Evolutionary conservation across 2,113 vertebrate genomes (phyloP).

Genomic region (Xyrauchen texanus): DNA sequence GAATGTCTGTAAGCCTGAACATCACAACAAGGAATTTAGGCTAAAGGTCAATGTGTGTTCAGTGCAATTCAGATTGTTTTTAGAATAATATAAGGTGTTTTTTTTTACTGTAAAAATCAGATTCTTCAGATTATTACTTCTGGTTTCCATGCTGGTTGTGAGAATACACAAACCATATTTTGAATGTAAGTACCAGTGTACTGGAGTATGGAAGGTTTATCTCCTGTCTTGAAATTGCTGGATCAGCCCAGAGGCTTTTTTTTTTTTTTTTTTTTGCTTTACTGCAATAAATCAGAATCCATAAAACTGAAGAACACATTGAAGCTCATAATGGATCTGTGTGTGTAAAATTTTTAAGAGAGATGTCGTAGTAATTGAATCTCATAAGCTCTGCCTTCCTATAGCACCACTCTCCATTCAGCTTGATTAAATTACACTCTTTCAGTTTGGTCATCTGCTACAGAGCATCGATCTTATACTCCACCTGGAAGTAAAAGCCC

Average conservation of each 20-base stretch:
- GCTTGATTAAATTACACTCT: conserved; percentile 36
- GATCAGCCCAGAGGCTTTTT: conserved; percentile 2
- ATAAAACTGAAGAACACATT: conserved; percentile 15
- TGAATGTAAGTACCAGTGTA: not conserved
- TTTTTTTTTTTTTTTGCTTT: conserved; percentile 9
- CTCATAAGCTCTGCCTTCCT: conserved; percentile 10
- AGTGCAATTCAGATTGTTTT: too few species aligned
- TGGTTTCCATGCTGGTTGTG: too few species aligned
- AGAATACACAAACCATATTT: not conserved
- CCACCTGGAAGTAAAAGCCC: not conserved
- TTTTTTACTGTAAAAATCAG: too few species aligned
- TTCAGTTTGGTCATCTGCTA: conserved; percentile 19
- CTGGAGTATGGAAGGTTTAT: conserved; percentile 1
- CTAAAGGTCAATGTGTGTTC: too few species aligned
- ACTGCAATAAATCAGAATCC: conserved; percentile 33
- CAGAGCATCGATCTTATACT: conserved; percentile 29
- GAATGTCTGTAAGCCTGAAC: too few species aligned
- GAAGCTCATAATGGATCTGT: conserved; percentile 36
- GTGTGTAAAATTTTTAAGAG: conserved; percentile 16
- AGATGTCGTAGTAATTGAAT: conserved; percentile 38
- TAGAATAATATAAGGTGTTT: too few species aligned
- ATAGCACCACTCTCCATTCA: conserved; percentile 32
- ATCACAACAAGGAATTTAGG: too few species aligned
- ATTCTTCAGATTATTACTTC: too few species aligned
- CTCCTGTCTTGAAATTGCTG: conserved; percentile 5